A percentile compares a stretch with the other conserved stretches of the same genome.
phyloP scores from a whole-genome alignment of 2,797 vertebrate genomes.

The Pelodytes ibericus region DNA sequence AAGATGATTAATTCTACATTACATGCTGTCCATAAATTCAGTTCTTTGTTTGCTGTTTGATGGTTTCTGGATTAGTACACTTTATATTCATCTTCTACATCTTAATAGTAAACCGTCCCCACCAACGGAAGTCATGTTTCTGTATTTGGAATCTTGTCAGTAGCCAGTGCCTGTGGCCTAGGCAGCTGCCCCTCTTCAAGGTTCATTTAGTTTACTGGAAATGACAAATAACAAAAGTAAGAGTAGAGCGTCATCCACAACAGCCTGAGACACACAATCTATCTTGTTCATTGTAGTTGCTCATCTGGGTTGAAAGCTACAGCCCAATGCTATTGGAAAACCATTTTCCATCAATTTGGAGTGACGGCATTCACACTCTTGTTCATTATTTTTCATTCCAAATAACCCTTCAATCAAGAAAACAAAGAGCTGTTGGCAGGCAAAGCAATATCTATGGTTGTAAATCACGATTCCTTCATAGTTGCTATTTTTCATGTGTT shows the following conservation, averaged over 20 bases:
- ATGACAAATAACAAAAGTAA: conserved; percentile 20
- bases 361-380: conserved; percentile 29
- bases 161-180: not conserved
- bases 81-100: no score
- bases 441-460: conserved; percentile 6
- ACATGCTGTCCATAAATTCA: no score
- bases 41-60: no score
- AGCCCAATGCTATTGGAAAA: conserved; percentile 51
- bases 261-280: conserved; percentile 19
- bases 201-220: conserved; percentile 26
- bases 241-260: not conserved
- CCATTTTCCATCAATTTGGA: conserved; percentile 36
- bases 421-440: not conserved
- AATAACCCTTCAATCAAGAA: conserved; percentile 22
- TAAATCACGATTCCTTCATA: not conserved
- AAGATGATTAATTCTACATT: no score
- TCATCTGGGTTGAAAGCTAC: conserved; percentile 45
- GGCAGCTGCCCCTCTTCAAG: conserved; percentile 40
- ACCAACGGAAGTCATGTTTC: no score
- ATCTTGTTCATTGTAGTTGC: conserved; percentile 42
- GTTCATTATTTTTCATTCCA: conserved; percentile 36
- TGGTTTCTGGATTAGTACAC: no score
- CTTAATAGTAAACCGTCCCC: no score
- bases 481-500: not conserved
- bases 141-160: no score